Percentiles rank a stretch among this genome's conserved stretches.
Evolutionary conservation across 2,888 invertebrate genomes (phyloP).

Genomic region (Heliconius charithonia): DNA sequence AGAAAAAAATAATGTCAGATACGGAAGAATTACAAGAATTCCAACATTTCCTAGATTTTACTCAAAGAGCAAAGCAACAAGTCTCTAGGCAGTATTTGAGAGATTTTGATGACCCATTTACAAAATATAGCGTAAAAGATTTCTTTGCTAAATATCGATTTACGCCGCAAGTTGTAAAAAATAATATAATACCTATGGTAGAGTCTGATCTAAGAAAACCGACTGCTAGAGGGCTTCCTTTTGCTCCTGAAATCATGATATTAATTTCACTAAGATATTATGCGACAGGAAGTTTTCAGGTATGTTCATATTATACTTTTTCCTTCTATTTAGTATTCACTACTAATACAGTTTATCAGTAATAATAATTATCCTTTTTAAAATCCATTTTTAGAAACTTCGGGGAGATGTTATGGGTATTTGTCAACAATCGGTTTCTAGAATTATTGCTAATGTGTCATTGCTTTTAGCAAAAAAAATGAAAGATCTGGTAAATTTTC

Average conservation of each 20-base stretch:
- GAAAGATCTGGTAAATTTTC: constrained; percentile 8
- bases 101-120: constrained; percentile 15
- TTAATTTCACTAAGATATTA: constrained; percentile 14
- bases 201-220: constrained; percentile 14
- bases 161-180: constrained; percentile 17
- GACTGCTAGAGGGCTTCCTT: constrained; percentile 15
- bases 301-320: background rate
- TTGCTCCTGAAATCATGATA: constrained; percentile 20
- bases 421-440: constrained; percentile 17
- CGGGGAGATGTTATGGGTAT: constrained; percentile 18
- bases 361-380: background rate
- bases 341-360: too few relatives aligned
- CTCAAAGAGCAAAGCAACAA: constrained; percentile 19
- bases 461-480: constrained; percentile 6
- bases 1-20: background rate
- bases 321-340: too few relatives aligned
- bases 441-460: constrained; percentile 16
- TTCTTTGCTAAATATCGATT: constrained; percentile 9
- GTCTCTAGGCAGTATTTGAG: constrained; percentile 16
- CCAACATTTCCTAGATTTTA: constrained; percentile 17
- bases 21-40: constrained; percentile 10
- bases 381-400: constrained; percentile 6
- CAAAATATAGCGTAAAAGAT: constrained; percentile 16
- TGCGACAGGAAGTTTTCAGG: constrained; percentile 19
- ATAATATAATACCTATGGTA: constrained; percentile 9